Evolutionary conservation across 2,888 invertebrate species (phyloP).

Genomic region (Calameuta filiformis): DNA sequence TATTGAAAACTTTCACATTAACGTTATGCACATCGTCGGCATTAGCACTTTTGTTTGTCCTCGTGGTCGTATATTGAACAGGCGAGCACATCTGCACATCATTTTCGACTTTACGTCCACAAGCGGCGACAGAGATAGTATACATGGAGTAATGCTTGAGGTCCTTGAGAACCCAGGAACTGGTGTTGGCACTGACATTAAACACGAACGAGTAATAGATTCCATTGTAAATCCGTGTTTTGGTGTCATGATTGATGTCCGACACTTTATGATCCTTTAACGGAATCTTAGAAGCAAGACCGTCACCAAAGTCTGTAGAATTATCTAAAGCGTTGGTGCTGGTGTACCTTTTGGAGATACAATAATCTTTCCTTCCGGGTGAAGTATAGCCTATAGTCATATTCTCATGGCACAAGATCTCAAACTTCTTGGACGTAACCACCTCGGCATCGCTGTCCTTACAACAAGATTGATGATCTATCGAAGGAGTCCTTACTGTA

Average conservation of each 20-base stretch:
- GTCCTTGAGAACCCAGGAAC: conserved; percentile 50
- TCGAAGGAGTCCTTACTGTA: conserved; percentile 30
- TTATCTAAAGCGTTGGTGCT: conserved; percentile 21
- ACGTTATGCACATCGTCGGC: conserved; percentile 65
- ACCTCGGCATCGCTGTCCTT: conserved; percentile 24
- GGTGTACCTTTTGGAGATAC: conserved; percentile 40
- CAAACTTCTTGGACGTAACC: conserved; percentile 37
- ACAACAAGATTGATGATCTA: conserved; percentile 35
- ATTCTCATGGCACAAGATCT: conserved; percentile 48
- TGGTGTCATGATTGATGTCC: conserved; percentile 20
- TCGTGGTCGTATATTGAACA: conserved; percentile 47
- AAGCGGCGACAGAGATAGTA: conserved; percentile 72
- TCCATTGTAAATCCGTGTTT: conserved; percentile 27
- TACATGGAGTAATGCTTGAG: conserved; percentile 72
- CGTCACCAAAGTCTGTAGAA: not conserved
- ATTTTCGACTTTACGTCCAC: conserved; percentile 62
- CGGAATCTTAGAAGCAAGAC: not conserved
- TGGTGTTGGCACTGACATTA: conserved; percentile 40
- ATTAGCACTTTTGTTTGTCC: conserved; percentile 64
- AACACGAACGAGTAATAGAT: conserved; percentile 36
- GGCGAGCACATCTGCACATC: conserved; percentile 51
- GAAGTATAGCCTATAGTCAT: conserved; percentile 40
- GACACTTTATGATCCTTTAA: not conserved
- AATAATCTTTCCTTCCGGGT: conserved; percentile 43
- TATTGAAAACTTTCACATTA: conserved; percentile 39